Evolutionary conservation across 2,113 vertebrate species (phyloP).

Genomic region (Gyps fulvus): DNA sequence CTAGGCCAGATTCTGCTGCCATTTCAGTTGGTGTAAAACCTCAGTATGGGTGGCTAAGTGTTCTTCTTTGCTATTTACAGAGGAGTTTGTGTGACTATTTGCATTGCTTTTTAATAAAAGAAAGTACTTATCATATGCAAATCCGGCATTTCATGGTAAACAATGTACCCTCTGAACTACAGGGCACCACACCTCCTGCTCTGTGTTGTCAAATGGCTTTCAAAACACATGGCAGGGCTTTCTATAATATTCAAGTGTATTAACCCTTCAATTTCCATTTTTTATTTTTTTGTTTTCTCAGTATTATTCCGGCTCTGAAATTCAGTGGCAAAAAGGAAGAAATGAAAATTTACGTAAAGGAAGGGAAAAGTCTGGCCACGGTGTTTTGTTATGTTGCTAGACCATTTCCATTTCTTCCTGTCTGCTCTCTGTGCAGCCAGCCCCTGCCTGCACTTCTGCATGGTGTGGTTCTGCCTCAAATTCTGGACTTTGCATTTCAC

Average conservation of each 20-base stretch:
- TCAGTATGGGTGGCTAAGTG: conserved; percentile 20
- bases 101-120: conserved; percentile 70
- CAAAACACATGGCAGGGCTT: conserved; percentile 30
- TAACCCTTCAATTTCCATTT: background rate
- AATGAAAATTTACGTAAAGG: background rate
- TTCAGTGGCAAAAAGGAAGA: background rate
- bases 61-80: conserved; percentile 70
- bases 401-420: background rate
- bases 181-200: conserved; percentile 53
- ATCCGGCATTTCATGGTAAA: conserved; percentile 72
- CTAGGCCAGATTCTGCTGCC: conserved; percentile 21
- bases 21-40: conserved; percentile 10
- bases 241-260: background rate
- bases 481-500: background rate
- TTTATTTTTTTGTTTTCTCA: background rate
- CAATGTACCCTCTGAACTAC: conserved; percentile 65
- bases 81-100: conserved; percentile 70
- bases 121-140: conserved; percentile 70
- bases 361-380: accelerated
- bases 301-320: background rate
- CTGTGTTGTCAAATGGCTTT: conserved; percentile 47
- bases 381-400: background rate
- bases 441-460: background rate
- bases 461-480: background rate
- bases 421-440: background rate